Evolutionary conservation across 1,140 invertebrate species (phyloP).

Genomic region (Drosophila kikkawai): DNA sequence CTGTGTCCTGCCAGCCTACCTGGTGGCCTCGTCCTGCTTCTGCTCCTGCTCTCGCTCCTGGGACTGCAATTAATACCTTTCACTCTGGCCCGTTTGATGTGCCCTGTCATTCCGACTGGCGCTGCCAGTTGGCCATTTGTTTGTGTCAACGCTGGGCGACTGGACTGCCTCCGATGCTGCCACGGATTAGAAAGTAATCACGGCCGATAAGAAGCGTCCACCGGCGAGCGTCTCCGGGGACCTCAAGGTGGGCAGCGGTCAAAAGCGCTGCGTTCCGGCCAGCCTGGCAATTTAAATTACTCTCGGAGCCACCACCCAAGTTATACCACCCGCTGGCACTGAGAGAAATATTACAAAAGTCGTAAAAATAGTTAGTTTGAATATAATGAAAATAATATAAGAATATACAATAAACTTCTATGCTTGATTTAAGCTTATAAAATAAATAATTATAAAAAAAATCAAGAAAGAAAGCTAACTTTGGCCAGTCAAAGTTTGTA

Average conservation of each 20-base stretch:
- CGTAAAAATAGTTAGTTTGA: too few relatives aligned
- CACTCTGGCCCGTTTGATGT: slow-evolving; percentile 74
- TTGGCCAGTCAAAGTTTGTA: too few relatives aligned
- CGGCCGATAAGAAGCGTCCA: slow-evolving; percentile 77
- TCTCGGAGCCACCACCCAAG: slow-evolving; percentile 25
- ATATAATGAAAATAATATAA: neutral
- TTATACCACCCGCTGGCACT: slow-evolving; percentile 5
- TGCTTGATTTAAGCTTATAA: neutral
- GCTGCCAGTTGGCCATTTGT: slow-evolving; percentile 73
- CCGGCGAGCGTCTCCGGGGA: slow-evolving; percentile 65
- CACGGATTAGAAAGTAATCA: slow-evolving; percentile 83
- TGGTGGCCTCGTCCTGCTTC: slow-evolving; percentile 43
- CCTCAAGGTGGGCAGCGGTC: slow-evolving; percentile 43
- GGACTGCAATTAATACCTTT: slow-evolving; percentile 79
- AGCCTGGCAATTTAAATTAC: slow-evolving; percentile 74
- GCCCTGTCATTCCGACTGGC: slow-evolving; percentile 62
- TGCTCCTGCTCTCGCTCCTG: slow-evolving; percentile 2
- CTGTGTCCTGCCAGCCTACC: slow-evolving; percentile 58
- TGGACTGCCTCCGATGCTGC: slow-evolving; percentile 65
- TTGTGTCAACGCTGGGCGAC: slow-evolving; percentile 74
- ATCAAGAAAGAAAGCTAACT: too few relatives aligned
- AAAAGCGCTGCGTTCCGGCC: slow-evolving; percentile 48
- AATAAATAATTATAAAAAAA: neutral
- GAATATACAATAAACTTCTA: neutral
- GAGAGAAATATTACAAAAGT: neutral